Percentiles rank a stretch among this genome's conserved stretches.
phyloP scores from a whole-genome alignment of 2,888 invertebrate species.

The Agrochola litura region DNA sequence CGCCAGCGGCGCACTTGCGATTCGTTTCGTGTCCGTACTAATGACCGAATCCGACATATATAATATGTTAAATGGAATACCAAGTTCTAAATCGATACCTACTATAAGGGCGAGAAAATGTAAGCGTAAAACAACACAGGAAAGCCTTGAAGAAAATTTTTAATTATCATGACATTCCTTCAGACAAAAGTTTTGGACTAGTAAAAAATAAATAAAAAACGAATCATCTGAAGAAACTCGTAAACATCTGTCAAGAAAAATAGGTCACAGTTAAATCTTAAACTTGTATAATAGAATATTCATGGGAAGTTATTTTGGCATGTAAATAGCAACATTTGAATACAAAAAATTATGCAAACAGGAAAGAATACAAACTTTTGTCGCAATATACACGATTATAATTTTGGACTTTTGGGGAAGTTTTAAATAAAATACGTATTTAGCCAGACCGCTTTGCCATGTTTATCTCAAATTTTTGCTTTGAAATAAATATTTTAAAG shows the following conservation, averaged over 20 bases:
- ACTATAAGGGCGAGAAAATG: neutral
- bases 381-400: slow-evolving; percentile 15
- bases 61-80: too few species aligned
- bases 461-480: neutral
- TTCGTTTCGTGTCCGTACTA: too few species aligned
- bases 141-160: neutral
- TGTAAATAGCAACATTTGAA: slow-evolving; percentile 52
- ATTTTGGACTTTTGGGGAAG: neutral
- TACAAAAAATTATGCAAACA: slow-evolving; percentile 45
- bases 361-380: slow-evolving; percentile 35
- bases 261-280: slow-evolving; percentile 45
- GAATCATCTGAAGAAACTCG: slow-evolving; percentile 4
- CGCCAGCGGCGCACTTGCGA: too few species aligned
- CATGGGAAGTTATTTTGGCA: slow-evolving; percentile 52
- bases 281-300: slow-evolving; percentile 56
- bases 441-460: too few species aligned
- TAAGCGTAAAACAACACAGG: neutral
- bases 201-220: neutral
- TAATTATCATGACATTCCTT: neutral
- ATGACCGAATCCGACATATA: too few species aligned
- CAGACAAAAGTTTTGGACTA: slow-evolving; percentile 1
- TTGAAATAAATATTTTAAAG: neutral
- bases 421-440: neutral
- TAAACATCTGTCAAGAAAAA: slow-evolving; percentile 43
- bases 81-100: neutral